Evolutionary conservation across 2,113 vertebrate species (phyloP).

Genomic region (Ptilorrhoa leucosticta): DNA sequence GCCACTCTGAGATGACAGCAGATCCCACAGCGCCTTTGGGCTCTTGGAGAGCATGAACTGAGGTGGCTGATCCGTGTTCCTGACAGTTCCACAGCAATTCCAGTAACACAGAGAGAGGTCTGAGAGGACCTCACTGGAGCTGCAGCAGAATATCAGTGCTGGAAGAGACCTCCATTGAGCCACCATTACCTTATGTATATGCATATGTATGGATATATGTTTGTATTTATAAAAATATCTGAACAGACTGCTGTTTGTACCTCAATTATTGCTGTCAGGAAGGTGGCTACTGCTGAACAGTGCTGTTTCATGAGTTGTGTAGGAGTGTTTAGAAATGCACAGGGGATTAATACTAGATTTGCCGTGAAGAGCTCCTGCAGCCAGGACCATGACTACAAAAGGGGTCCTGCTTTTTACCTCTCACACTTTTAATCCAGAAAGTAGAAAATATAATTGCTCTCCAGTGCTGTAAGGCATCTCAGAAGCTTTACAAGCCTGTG

Average conservation of each 20-base stretch:
- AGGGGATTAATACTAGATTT: background rate
- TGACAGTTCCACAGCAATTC: background rate
- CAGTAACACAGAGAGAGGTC: background rate
- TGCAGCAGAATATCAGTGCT: background rate
- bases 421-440: background rate
- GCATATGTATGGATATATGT: background rate
- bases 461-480: background rate
- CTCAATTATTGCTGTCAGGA: background rate
- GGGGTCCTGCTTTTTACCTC: background rate
- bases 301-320: background rate
- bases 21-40: background rate
- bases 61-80: background rate
- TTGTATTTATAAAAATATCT: background rate
- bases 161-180: rapidly evolving
- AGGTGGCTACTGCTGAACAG: background rate
- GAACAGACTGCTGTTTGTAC: background rate
- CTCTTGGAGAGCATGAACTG: background rate
- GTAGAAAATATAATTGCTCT: background rate
- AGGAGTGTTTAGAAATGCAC: background rate
- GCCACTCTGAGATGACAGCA: background rate
- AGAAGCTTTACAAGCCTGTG: background rate
- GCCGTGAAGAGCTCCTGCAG: background rate
- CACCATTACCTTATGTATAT: background rate
- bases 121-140: background rate
- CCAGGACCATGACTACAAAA: background rate